Percentiles rank a stretch among this genome's conserved stretches.
Evolutionary conservation across 2,113 vertebrate genomes (phyloP).

Genomic region (Morone chrysops): DNA sequence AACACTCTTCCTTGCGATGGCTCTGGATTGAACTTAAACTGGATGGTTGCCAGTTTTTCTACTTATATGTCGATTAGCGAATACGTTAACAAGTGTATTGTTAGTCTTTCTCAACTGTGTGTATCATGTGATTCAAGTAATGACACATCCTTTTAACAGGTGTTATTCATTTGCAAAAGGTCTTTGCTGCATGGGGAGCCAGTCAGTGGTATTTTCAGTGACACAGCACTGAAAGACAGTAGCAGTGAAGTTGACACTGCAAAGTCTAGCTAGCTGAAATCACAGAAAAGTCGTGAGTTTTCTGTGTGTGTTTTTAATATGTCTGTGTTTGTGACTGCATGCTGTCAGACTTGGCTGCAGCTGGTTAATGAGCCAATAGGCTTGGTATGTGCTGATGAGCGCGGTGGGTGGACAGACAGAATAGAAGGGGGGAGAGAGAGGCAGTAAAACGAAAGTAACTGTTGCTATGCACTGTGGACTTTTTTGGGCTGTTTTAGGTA

Average conservation of each 20-base stretch:
- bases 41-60: background rate
- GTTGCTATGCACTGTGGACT: constrained; percentile 21
- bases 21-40: background rate
- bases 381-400: constrained; percentile 69
- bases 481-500: constrained; percentile 10
- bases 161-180: constrained; percentile 1
- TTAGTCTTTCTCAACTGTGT: background rate
- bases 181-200: background rate
- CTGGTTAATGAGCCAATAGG: constrained; percentile 60
- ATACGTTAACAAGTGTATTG: background rate
- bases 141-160: background rate
- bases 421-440: constrained; percentile 8
- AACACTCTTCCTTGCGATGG: background rate
- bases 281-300: constrained; percentile 3
- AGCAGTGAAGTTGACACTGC: constrained; percentile 3
- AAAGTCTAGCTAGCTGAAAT: background rate
- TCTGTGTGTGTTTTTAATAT: constrained; percentile 39
- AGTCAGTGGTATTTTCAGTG: background rate
- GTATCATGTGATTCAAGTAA: background rate
- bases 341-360: constrained; percentile 58
- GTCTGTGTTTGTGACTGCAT: constrained; percentile 22
- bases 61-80: background rate
- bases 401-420: constrained; percentile 46
- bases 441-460: constrained; percentile 30
- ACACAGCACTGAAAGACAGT: background rate